These are phyloP conservation scores for Xenopus petersii DNA, from an alignment of 2,797 vertebrate genomes.

Conservation along the genomic window DNA sequence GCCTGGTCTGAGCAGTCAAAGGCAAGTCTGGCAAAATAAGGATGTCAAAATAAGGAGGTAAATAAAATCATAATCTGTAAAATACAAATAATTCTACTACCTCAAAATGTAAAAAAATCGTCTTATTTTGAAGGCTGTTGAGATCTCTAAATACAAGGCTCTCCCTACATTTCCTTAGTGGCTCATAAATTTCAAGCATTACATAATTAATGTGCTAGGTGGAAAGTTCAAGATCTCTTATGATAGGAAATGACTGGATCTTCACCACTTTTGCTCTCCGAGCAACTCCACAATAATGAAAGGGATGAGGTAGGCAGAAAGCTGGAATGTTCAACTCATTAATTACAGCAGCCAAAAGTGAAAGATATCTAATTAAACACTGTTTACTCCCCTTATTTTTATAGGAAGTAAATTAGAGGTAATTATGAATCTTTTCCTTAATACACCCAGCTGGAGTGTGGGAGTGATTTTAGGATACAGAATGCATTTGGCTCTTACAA, in stretches of 20 bases:
- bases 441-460: conserved; percentile 25
- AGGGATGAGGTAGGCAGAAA: conserved; percentile 60
- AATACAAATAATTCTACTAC: too few relatives aligned
- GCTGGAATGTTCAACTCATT: conserved; percentile 66
- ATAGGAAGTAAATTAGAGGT: conserved; percentile 62
- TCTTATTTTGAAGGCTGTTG: too few relatives aligned
- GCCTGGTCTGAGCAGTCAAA: too few relatives aligned
- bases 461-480: not conserved
- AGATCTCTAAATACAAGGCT: too few relatives aligned
- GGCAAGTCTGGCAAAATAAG: too few relatives aligned
- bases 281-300: conserved; percentile 64
- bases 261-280: conserved; percentile 42
- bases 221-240: conserved; percentile 54
- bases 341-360: conserved; percentile 69
- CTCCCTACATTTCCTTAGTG: too few relatives aligned
- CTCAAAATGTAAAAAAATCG: too few relatives aligned
- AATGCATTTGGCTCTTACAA: not conserved
- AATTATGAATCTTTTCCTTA: conserved; percentile 62
- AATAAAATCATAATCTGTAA: too few relatives aligned
- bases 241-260: conserved; percentile 65
- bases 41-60: too few relatives aligned
- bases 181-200: too few relatives aligned
- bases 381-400: conserved; percentile 62
- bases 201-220: conserved; percentile 20
- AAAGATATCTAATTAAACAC: conserved; percentile 73